phyloP scores from a whole-genome alignment of 2,797 vertebrate species.

The Acrossocheilus wenchowensis region DNA sequence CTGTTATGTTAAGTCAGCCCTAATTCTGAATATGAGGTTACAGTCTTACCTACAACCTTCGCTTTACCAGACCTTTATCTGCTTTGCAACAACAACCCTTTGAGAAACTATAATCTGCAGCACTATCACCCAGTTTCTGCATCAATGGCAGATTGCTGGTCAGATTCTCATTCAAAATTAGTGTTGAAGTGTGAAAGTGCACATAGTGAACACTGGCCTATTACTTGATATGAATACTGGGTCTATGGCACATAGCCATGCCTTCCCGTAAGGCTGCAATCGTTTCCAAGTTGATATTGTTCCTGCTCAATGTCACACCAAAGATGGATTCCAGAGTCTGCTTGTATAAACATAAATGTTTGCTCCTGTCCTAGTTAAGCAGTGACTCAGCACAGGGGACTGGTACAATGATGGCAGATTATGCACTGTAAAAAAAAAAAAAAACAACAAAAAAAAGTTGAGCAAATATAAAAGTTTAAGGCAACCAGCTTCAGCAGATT shows the following conservation, averaged over 20 bases:
- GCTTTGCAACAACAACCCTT: background rate
- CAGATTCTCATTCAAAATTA: background rate
- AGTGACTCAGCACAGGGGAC: background rate
- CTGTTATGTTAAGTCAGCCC: background rate
- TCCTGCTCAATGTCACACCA: background rate
- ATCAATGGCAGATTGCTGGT: background rate
- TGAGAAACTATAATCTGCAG: background rate
- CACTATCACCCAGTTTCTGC: background rate
- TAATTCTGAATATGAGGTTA: background rate
- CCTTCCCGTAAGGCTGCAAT: background rate
- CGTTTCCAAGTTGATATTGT: background rate
- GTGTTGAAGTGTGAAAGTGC: background rate
- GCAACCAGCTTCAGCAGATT: too few species aligned
- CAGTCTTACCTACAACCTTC: background rate
- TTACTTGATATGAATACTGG: background rate
- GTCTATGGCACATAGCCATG: background rate
- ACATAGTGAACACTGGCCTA: background rate
- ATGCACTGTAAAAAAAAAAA: too few species aligned
- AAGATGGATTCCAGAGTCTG: background rate
- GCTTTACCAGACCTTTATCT: background rate
- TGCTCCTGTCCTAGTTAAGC: background rate
- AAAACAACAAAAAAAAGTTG: too few species aligned
- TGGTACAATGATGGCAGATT: background rate
- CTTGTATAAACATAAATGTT: background rate
- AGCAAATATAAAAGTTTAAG: too few species aligned